Conservation (phyloP, 2,113 vertebrate species). For the Calonectris borealis region DNA sequence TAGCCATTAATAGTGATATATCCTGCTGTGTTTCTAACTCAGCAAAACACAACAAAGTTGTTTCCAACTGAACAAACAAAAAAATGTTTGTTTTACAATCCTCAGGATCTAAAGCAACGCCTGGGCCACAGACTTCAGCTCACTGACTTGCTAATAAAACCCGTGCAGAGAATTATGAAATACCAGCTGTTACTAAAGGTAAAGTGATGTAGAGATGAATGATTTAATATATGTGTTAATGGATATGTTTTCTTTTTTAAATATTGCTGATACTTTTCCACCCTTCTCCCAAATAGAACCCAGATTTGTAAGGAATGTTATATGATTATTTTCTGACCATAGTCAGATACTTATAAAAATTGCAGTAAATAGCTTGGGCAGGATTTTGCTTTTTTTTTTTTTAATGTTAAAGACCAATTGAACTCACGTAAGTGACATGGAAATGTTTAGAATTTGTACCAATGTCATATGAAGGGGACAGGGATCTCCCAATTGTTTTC, state of each 20-base stretch:
- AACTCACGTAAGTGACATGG: background rate
- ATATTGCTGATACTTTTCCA: background rate
- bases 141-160: constrained; percentile 94
- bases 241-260: background rate
- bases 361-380: background rate
- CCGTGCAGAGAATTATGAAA: constrained; percentile 97
- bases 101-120: constrained; percentile 91
- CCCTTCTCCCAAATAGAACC: background rate
- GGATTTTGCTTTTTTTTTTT: background rate
- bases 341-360: background rate
- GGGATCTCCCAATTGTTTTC: background rate
- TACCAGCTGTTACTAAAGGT: constrained; percentile 99
- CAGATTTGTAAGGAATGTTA: background rate
- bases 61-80: background rate
- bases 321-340: background rate
- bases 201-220: background rate
- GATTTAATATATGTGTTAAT: background rate
- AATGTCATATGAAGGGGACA: background rate
- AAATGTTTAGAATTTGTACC: background rate
- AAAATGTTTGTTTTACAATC: background rate
- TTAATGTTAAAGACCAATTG: background rate
- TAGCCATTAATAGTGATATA: background rate
- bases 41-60: background rate
- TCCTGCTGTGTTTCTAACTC: background rate
- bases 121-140: constrained; percentile 92